These are phyloP conservation scores for Cancer borealis DNA, from an alignment of 2,888 invertebrate species.

Conservation along the genomic window DNA sequence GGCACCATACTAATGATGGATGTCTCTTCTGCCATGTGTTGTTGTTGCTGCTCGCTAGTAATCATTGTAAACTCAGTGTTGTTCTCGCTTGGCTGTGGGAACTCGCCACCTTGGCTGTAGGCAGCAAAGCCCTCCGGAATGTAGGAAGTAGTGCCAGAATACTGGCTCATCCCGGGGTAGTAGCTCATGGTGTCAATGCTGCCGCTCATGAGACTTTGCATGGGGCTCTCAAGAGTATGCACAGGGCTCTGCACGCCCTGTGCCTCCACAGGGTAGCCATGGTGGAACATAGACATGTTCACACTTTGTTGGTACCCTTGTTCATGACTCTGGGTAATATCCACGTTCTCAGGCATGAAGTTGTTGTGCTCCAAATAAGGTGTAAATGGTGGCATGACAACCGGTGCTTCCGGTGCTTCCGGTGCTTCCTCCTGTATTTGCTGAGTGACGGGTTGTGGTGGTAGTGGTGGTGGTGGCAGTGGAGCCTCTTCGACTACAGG, in stretches of 20 bases:
- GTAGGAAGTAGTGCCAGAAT: constrained; percentile 61
- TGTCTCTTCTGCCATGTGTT: constrained; percentile 44
- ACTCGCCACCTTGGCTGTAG: constrained; percentile 58
- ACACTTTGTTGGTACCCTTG: constrained; percentile 56
- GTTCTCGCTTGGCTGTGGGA: constrained; percentile 44
- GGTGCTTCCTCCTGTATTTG: constrained; percentile 46
- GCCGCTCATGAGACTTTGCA: constrained; percentile 52
- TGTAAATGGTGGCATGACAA: constrained; percentile 57
- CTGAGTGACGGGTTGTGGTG: constrained; percentile 35
- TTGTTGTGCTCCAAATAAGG: constrained; percentile 55
- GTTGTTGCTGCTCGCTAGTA: constrained; percentile 25
- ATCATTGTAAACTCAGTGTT: constrained; percentile 51
- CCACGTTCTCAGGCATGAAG: constrained; percentile 60
- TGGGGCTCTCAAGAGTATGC: constrained; percentile 53
- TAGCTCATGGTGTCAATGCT: constrained; percentile 63
- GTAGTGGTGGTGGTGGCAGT: constrained; percentile 4
- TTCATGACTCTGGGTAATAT: constrained; percentile 48
- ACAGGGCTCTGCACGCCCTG: constrained; percentile 62
- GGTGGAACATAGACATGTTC: constrained; percentile 57
- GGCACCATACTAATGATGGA: constrained; percentile 56
- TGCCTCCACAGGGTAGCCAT: constrained; percentile 56
- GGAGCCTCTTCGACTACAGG: constrained; percentile 36
- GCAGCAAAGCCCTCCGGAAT: constrained; percentile 56
- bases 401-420: constrained; percentile 43
- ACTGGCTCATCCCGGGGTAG: constrained; percentile 66